Percentiles rank a stretch among this genome's conserved stretches.
Evolutionary conservation across 2,797 vertebrate genomes (phyloP).

Genomic region (Nyctalus aviator): DNA sequence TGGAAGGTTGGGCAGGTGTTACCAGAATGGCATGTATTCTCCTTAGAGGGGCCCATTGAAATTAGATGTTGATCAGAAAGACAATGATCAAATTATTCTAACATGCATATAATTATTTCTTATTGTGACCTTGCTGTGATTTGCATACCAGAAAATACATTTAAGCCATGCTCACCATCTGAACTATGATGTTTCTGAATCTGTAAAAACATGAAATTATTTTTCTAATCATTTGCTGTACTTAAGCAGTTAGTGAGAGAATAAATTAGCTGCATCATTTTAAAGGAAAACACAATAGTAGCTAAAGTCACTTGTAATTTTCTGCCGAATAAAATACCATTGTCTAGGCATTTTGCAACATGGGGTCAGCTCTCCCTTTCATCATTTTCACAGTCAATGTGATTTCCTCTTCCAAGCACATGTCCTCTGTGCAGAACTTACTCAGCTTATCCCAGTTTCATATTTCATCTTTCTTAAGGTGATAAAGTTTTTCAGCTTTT

Average conservation of each 20-base stretch:
- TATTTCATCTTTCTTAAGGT: neutral
- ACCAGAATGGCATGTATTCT: slow-evolving; percentile 67
- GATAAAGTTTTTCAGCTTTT: neutral
- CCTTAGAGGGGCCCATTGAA: slow-evolving; percentile 61
- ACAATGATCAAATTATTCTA: slow-evolving; percentile 40
- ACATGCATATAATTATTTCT: slow-evolving; percentile 77
- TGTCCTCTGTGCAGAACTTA: neutral
- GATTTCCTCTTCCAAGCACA: neutral
- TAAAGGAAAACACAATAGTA: neutral
- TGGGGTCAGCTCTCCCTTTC: neutral
- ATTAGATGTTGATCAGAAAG: slow-evolving; percentile 77
- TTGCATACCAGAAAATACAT: slow-evolving; percentile 68
- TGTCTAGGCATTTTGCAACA: neutral
- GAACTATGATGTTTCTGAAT: slow-evolving; percentile 65
- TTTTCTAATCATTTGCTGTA: slow-evolving; percentile 37
- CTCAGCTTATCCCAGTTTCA: neutral
- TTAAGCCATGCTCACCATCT: slow-evolving; percentile 65
- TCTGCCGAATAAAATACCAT: neutral
- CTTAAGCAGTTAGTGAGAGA: neutral
- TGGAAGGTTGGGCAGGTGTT: slow-evolving; percentile 72
- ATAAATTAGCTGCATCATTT: neutral
- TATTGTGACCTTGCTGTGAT: slow-evolving; percentile 74
- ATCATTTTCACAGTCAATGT: neutral
- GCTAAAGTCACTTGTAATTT: slow-evolving; percentile 3
- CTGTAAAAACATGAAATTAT: slow-evolving; percentile 62